Base-by-base conservation (phyloP, 2,113 vertebrate genomes). In the Oplegnathus fasciatus region DNA sequence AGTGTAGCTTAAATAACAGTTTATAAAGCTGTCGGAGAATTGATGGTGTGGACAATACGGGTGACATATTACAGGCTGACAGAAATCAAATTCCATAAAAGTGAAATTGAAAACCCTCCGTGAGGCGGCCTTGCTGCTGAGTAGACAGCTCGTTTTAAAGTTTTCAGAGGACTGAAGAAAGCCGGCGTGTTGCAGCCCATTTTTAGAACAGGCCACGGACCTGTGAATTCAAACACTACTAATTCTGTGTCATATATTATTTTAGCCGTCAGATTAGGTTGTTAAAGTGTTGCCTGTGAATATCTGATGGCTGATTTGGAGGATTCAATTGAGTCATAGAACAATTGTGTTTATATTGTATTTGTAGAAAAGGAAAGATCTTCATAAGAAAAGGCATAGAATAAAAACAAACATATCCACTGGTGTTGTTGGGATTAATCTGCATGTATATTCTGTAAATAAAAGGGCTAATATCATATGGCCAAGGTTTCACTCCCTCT, bases 11-110 rank as follows among this genome's bases (percentile, higher is more conserved):
- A 95, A 96, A 96, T 94, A 95, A 94, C 94, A 94, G 93, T 96
- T 96, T 95, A 96, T 96, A 95, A 96, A 96, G 87, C 94, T 96
- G 94, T 95, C 95, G 84, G 73, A 70, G 90, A 94, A 91, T 88
- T 93, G 94, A 95, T 93, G 95, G 93, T 76, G 93, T 94, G 91
- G 92, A 94, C 95, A 95, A 94, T 93, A 92, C 92, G 91, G 95
- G 85, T 95, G 95, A 96, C 93, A 72, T 90, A 95, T 95, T 93
- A 91, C 92, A 80, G 94, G 80, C 92, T 95, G 94, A 96, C 95
- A 95, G 94, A 96, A 96, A 96, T 95, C 94, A 95, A 94, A 95
- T 95, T 96, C 94, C 93, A 95, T 95, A 95, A 95, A 96, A 95
- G 90, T 92, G 93, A 94, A 96, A 96, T 95, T 95, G 94, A 96